A percentile compares a stretch with the other conserved stretches of the same genome.
phyloP scores from a whole-genome alignment of 2,113 vertebrate species.

The Clinocottus analis region DNA sequence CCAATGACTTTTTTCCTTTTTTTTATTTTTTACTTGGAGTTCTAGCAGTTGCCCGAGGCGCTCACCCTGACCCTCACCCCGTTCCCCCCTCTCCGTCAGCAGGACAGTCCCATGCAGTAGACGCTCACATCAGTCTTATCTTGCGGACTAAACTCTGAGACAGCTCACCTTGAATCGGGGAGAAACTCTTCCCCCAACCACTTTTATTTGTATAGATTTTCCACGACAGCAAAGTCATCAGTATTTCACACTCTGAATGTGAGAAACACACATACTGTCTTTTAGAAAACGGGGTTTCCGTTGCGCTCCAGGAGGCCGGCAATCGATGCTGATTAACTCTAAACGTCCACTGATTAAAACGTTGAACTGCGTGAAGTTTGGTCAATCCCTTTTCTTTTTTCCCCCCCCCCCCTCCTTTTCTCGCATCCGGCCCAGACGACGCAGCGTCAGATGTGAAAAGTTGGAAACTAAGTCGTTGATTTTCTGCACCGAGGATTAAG shows the following conservation, averaged over 20 bases:
- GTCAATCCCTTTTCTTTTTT: neutral
- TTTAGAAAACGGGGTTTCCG: neutral
- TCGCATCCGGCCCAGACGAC: neutral
- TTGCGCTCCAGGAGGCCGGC: neutral
- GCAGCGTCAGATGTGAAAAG: neutral
- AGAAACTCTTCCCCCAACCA: neutral
- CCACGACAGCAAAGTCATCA: neutral
- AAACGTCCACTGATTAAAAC: neutral
- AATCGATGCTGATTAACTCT: neutral
- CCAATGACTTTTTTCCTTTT: neutral
- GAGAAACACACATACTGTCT: neutral
- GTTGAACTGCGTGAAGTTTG: neutral
- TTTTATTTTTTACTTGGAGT: neutral
- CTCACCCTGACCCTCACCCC: neutral
- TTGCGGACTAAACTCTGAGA: neutral
- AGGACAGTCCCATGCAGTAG: too few relatives aligned
- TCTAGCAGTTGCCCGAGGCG: neutral
- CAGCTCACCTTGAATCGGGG: neutral
- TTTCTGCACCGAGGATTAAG: neutral
- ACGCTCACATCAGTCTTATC: neutral
- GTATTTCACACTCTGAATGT: neutral
- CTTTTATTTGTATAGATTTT: neutral
- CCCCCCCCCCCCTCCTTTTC: too few relatives aligned
- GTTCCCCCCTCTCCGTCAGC: neutral
- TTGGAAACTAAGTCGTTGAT: neutral